Conservation (phyloP, 2,113 vertebrate species). For the Serinus canaria region DNA sequence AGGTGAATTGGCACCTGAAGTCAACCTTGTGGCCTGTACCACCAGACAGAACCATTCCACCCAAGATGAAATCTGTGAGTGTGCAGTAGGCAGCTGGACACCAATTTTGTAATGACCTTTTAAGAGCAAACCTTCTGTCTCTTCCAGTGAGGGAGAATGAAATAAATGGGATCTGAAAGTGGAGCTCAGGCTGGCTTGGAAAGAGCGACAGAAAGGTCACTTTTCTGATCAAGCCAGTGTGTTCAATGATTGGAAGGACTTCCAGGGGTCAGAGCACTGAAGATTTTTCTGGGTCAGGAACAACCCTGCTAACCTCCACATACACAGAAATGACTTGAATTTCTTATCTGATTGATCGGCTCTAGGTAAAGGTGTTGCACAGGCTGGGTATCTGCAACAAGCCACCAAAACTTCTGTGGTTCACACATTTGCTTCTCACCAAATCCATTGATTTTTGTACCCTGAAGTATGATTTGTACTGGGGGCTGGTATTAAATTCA, state of each 20-base stretch:
- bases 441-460: neutral
- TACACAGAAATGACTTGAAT: neutral
- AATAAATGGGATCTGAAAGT: constrained; percentile 5
- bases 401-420: neutral
- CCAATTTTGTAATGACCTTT: constrained; percentile 42
- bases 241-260: neutral
- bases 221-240: neutral
- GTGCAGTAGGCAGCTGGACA: neutral
- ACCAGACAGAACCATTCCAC: neutral
- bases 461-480: neutral
- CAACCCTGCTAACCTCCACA: accelerated
- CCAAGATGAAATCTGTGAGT: neutral
- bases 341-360: neutral
- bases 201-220: neutral
- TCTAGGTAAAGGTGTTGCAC: neutral
- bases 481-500: constrained; percentile 1
- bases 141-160: constrained; percentile 9
- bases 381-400: neutral
- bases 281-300: neutral
- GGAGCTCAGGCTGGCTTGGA: neutral
- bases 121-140: constrained; percentile 37
- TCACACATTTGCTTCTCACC: neutral
- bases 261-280: neutral
- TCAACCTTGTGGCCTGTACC: neutral
- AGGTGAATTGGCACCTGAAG: neutral